phyloP scores from a whole-genome alignment of 2,888 invertebrate species.

The Colostygia pectinataria region DNA sequence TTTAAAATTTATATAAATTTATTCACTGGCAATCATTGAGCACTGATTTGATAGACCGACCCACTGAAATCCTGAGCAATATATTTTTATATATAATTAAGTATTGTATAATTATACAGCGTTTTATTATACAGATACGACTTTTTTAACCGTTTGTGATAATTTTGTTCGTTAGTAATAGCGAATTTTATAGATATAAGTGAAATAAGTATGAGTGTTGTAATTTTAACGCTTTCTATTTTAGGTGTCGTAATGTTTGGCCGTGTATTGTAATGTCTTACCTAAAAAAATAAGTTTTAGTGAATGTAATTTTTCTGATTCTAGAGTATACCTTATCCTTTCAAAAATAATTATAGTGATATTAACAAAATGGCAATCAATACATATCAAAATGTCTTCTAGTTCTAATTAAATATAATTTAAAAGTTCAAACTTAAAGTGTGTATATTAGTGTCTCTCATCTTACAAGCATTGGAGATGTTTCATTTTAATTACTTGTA shows the following conservation, averaged over 20 bases:
- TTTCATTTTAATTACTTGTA: constrained; percentile 43
- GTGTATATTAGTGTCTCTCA: constrained; percentile 31
- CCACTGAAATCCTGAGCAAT: constrained; percentile 80
- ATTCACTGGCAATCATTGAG: constrained; percentile 55
- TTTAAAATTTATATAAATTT: constrained; percentile 38
- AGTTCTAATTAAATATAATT: constrained; percentile 30
- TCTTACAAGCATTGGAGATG: constrained; percentile 38
- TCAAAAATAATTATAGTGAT: constrained; percentile 32
- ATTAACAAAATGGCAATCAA: constrained; percentile 32
- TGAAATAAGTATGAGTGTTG: constrained; percentile 62
- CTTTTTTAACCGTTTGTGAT: constrained; percentile 72
- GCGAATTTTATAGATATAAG: constrained; percentile 60
- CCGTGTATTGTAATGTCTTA: constrained; percentile 65
- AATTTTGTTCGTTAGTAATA: constrained; percentile 63
- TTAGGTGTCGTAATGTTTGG: constrained; percentile 71
- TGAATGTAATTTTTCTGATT: constrained; percentile 68
- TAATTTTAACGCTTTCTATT: constrained; percentile 70
- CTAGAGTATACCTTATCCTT: constrained; percentile 52
- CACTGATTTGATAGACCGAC: constrained; percentile 78
- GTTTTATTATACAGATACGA: constrained; percentile 71
- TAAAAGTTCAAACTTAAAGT: constrained; percentile 45
- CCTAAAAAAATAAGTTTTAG: constrained; percentile 64
- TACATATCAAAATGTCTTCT: constrained; percentile 43
- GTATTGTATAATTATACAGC: constrained; percentile 73
- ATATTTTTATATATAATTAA: constrained; percentile 81